A percentile compares a stretch with the other conserved stretches of the same genome.
These are phyloP conservation scores for Passer domesticus DNA, from an alignment of 2,113 vertebrate species.

Conservation along the genomic window DNA sequence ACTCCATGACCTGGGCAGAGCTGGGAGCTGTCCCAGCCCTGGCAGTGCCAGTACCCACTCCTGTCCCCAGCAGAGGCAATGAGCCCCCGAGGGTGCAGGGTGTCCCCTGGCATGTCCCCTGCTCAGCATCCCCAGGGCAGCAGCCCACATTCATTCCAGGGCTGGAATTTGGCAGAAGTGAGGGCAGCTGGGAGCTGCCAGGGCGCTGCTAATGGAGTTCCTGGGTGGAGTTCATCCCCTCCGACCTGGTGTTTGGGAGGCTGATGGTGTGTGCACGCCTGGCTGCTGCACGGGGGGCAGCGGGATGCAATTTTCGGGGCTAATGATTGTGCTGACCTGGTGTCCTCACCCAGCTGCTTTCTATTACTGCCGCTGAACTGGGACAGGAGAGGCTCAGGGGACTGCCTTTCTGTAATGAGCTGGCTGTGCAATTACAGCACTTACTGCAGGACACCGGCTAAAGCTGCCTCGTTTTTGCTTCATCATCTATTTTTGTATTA, in stretches of 20 bases:
- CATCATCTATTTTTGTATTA: slow-evolving; percentile 28
- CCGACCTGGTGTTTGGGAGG: slow-evolving; percentile 18
- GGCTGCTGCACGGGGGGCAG: not conserved
- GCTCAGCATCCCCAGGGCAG: not conserved
- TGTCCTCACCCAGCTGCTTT: slow-evolving; percentile 48
- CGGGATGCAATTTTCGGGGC: slow-evolving; percentile 18
- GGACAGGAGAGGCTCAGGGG: not conserved
- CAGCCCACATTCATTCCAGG: not conserved
- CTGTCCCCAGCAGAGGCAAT: accelerated
- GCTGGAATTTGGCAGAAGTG: not conserved
- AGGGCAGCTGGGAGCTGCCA: not conserved
- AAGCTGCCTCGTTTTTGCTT: not conserved
- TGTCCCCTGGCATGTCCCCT: not conserved
- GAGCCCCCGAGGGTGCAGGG: accelerated
- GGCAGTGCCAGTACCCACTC: not conserved
- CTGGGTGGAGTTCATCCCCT: not conserved
- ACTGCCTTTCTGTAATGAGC: slow-evolving; percentile 1
- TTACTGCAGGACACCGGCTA: slow-evolving; percentile 3
- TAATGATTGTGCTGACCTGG: slow-evolving; percentile 47
- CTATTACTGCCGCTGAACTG: slow-evolving; percentile 29
- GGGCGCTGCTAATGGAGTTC: not conserved
- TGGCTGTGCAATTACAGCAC: slow-evolving; percentile 3
- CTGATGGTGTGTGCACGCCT: not conserved
- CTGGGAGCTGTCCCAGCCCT: not conserved
- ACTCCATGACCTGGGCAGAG: not conserved